A percentile compares a stretch with the other conserved stretches of the same genome.
These are phyloP conservation scores for Anser cygnoides DNA, from an alignment of 2,113 vertebrate genomes.

Conservation along the genomic window DNA sequence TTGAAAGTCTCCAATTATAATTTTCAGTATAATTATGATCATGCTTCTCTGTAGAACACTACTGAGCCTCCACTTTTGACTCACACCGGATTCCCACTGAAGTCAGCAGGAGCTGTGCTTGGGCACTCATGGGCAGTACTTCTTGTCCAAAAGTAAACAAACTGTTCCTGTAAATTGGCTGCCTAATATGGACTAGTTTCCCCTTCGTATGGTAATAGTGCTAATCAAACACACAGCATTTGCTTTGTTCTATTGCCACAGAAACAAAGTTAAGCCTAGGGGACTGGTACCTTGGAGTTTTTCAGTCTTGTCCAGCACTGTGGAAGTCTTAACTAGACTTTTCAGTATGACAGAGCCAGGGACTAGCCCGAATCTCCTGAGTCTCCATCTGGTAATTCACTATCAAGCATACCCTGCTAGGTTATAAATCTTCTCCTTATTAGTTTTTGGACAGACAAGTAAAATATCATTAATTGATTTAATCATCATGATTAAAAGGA, in stretches of 20 bases:
- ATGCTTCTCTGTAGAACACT: conserved; percentile 3
- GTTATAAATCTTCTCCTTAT: neutral
- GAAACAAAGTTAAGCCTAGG: neutral
- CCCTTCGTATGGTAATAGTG: neutral
- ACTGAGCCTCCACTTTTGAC: conserved; percentile 53
- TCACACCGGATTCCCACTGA: conserved; percentile 46
- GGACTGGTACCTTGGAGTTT: neutral
- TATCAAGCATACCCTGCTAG: neutral
- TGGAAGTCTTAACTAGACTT: neutral
- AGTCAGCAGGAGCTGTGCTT: conserved; percentile 50
- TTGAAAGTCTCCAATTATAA: conserved; percentile 45
- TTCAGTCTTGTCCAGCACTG: neutral
- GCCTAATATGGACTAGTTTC: neutral
- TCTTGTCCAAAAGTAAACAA: conserved; percentile 10
- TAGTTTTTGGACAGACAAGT: conserved; percentile 1
- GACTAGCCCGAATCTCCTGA: neutral
- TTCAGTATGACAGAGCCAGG: neutral
- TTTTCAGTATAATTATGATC: neutral
- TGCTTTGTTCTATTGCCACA: neutral
- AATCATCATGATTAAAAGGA: neutral
- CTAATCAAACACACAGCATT: neutral
- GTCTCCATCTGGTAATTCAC: neutral
- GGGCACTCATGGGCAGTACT: neutral
- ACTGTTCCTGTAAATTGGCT: conserved; percentile 49
- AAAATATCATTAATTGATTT: conserved; percentile 36